phyloP scores from a whole-genome alignment of 2,888 invertebrate genomes.

The Perithous albicinctus region DNA sequence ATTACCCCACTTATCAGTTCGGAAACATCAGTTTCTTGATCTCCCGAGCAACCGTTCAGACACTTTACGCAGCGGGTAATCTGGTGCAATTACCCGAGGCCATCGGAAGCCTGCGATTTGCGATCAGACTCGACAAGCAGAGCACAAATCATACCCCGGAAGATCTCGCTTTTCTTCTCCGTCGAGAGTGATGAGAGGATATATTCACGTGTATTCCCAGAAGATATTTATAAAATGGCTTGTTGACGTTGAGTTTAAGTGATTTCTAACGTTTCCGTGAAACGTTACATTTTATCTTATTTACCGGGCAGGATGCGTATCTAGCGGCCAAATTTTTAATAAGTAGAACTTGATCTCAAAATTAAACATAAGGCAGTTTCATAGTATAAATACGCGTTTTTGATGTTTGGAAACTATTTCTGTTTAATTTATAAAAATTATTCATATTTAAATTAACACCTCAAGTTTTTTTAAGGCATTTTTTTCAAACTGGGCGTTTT shows the following conservation, averaged over 20 bases:
- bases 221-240: neutral
- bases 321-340: neutral
- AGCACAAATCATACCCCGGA: slow-evolving; percentile 18
- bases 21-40: slow-evolving; percentile 46
- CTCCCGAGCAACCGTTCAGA: slow-evolving; percentile 17
- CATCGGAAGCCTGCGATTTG: slow-evolving; percentile 59
- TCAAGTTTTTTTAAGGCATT: no score
- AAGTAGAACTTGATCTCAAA: no score
- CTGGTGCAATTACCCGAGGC: slow-evolving; percentile 52
- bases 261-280: slow-evolving; percentile 14
- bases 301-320: neutral
- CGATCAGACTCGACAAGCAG: slow-evolving; percentile 30
- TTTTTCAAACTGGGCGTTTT: no score
- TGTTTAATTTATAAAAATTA: no score
- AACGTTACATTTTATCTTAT: neutral
- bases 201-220: slow-evolving; percentile 5
- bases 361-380: neutral
- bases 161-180: slow-evolving; percentile 36
- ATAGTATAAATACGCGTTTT: no score
- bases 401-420: no score
- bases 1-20: slow-evolving; percentile 43
- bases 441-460: no score
- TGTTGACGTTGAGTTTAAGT: slow-evolving; percentile 1
- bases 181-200: neutral
- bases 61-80: slow-evolving; percentile 49